Evolutionary conservation across 2,888 invertebrate genomes (phyloP).

Genomic region (Leptinotarsa rubiginosa): DNA sequence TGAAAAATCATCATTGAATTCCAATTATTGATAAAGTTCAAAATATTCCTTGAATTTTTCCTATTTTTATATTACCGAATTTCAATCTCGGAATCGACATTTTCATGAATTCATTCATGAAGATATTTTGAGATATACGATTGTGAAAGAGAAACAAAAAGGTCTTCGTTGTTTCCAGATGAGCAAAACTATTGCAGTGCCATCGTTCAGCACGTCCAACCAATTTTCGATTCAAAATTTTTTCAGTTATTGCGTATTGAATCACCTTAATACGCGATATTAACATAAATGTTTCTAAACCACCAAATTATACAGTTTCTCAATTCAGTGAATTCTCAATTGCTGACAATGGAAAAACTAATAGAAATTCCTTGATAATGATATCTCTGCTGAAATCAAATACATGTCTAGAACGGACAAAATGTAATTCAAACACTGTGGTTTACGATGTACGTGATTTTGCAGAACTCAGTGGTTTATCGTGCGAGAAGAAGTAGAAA

Average conservation of each 20-base stretch:
- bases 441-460: not conserved
- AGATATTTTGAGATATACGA: too few relatives aligned
- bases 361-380: slow-evolving; percentile 24
- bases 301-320: not conserved
- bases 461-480: not conserved
- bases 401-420: not conserved
- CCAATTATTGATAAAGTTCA: too few relatives aligned
- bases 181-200: too few relatives aligned
- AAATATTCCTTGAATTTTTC: too few relatives aligned
- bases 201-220: not conserved
- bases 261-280: not conserved
- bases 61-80: too few relatives aligned
- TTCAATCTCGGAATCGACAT: too few relatives aligned
- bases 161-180: too few relatives aligned
- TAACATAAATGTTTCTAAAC: not conserved
- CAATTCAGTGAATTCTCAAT: slow-evolving; percentile 18
- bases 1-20: too few relatives aligned
- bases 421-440: not conserved
- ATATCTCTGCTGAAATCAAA: not conserved
- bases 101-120: too few relatives aligned
- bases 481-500: not conserved
- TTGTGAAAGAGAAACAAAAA: too few relatives aligned
- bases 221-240: not conserved
- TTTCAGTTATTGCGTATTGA: not conserved
- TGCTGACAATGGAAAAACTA: slow-evolving; percentile 8